These are phyloP conservation scores for Malurus leucopterus DNA, from an alignment of 2,797 vertebrate genomes.

Conservation along the genomic window DNA sequence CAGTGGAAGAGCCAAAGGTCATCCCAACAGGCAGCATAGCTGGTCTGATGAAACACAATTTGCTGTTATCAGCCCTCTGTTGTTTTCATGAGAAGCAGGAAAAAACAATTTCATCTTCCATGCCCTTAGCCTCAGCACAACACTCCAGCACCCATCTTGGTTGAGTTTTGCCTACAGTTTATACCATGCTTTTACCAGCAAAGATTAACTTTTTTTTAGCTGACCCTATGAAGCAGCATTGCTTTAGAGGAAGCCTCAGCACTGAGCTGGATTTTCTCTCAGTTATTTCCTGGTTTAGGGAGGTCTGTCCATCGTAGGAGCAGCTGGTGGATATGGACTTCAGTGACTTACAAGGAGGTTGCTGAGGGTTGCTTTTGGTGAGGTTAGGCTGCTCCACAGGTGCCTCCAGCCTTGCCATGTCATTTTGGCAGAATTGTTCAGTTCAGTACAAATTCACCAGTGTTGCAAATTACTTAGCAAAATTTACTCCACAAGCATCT, in stretches of 20 bases:
- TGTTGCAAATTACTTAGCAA: neutral
- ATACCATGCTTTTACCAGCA: neutral
- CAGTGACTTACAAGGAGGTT: neutral
- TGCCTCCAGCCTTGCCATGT: neutral
- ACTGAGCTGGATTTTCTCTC: neutral
- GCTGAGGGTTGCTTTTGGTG: neutral
- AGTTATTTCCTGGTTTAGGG: neutral
- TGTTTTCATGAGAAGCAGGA: neutral
- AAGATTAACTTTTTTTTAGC: neutral
- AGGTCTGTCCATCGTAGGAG: rapidly evolving
- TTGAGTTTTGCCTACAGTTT: neutral
- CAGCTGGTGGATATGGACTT: rapidly evolving
- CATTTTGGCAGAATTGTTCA: neutral
- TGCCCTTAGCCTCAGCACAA: neutral
- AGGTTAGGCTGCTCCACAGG: neutral
- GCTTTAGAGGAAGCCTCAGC: neutral
- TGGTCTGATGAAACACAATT: neutral
- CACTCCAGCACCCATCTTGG: neutral
- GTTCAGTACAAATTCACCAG: neutral
- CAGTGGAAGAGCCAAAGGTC: neutral
- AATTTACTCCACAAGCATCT: neutral
- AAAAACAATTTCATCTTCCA: neutral
- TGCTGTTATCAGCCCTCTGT: neutral
- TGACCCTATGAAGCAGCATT: neutral
- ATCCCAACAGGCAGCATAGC: neutral